Evolutionary conservation across 2,888 invertebrate genomes (phyloP), one percentile per base, ranked within the genome.

Genomic region (Pycnomerus fuliginosus): DNA sequence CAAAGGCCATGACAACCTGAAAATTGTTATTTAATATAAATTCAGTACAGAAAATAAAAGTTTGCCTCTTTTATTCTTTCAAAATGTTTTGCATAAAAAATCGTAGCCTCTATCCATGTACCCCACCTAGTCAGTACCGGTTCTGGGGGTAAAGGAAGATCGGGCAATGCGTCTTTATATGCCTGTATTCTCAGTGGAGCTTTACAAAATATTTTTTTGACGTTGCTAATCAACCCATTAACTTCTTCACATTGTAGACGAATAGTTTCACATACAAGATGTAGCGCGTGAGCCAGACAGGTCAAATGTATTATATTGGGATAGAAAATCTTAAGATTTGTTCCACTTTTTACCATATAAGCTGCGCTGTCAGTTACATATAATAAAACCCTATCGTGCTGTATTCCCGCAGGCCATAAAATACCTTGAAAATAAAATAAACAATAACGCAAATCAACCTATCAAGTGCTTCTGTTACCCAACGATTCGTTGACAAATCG

Each of bases 71-170:
- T 48, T 30, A 58, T 42, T 5, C 40, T 41, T 27, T 53, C 40
- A 47, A 46, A 59, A 44, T 52, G 8, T 14, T 56, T 33, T 4
- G 48, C 52, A 33, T 61, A 60, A 41, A 55, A 68, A 3, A 47
- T n/a, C n/a, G n/a, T n/a, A n/a, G n/a, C n/a, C n/a, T n/a, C n/a
- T n/a, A n/a, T n/a, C n/a, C n/a, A n/a, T 40, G n/a, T 55, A 16
- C 61, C 60, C 64, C 65, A 67, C 10, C 62, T 40, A 10, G 64
- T 64, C 15, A 64, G 16, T 17, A 63, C 55, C 28, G 65, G 58
- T 39, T 61, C 49, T 22, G 62, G 64, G 2, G 65, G 64, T 33
- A 65, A 40, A 23, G 51, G 46, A 8, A 56, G 14, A 41, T 50
- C 49, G 3, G 60, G 55, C 11, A 58, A 44, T 44, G 47, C 41